phyloP scores from a whole-genome alignment of 2,888 invertebrate genomes.

The Scaptomyza flava region DNA sequence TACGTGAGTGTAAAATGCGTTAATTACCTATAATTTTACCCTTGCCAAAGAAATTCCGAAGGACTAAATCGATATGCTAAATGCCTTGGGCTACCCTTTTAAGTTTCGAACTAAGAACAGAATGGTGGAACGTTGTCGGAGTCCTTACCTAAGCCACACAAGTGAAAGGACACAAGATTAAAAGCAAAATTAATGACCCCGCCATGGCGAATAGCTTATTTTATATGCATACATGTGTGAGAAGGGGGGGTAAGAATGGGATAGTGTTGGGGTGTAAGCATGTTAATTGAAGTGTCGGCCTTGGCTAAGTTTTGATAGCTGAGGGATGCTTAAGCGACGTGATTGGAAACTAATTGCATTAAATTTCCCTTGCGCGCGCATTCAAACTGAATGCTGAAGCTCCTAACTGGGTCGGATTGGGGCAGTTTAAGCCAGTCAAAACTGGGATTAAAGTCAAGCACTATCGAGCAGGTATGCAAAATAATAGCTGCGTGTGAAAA shows the following conservation, averaged over 20 bases:
- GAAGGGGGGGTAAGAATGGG: too few species aligned
- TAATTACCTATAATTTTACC: background rate
- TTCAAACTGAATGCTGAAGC: background rate
- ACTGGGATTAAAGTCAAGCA: background rate
- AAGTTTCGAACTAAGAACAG: slow-evolving; percentile 40
- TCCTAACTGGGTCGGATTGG: slow-evolving; percentile 35
- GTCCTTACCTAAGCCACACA: slow-evolving; percentile 7
- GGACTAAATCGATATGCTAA: slow-evolving; percentile 17
- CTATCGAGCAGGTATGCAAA: slow-evolving; percentile 33
- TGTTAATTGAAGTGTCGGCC: slow-evolving; percentile 48
- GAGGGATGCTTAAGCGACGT: slow-evolving; percentile 40
- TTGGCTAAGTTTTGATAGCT: slow-evolving; percentile 37
- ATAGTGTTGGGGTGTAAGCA: background rate
- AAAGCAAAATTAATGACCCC: slow-evolving; percentile 51
- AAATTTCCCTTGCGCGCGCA: slow-evolving; percentile 40
- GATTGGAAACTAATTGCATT: slow-evolving; percentile 72
- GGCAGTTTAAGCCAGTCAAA: slow-evolving; percentile 4
- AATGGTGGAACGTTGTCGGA: slow-evolving; percentile 40
- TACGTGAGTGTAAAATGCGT: slow-evolving; percentile 11
- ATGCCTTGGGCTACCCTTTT: slow-evolving; percentile 11
- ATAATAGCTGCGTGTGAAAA: background rate
- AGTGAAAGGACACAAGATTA: slow-evolving; percentile 37
- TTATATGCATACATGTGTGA: background rate
- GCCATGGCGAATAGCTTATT: slow-evolving; percentile 13
- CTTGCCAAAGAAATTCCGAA: background rate